A percentile compares a stretch with the other conserved stretches of the same genome.
Evolutionary conservation across 2,797 vertebrate species (phyloP).

Genomic region (Nasua narica): DNA sequence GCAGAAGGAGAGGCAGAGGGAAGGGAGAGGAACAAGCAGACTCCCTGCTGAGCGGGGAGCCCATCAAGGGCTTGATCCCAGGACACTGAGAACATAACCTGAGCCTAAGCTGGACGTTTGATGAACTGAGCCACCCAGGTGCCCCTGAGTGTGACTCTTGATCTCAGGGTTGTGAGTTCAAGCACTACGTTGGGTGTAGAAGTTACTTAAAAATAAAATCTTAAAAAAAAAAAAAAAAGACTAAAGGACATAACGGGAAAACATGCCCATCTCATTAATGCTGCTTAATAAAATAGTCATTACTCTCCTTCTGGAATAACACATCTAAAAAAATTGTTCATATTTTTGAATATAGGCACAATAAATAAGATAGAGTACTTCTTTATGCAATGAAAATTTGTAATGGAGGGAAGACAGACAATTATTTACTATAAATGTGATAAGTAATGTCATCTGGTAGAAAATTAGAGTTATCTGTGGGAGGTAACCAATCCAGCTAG

Average conservation of each 20-base stretch:
- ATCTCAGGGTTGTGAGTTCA: not conserved
- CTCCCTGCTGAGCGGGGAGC: not conserved
- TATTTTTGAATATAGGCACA: not conserved
- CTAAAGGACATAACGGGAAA: not conserved
- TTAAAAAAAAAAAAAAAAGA: not conserved
- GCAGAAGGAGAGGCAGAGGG: not conserved
- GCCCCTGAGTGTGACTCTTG: not conserved
- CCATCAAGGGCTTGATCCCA: not conserved
- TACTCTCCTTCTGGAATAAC: not conserved
- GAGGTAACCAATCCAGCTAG: not conserved
- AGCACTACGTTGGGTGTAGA: not conserved
- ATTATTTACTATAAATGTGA: not conserved
- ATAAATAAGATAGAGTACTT: not conserved
- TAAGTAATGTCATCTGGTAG: not conserved
- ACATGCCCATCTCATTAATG: not conserved
- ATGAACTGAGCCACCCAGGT: not conserved
- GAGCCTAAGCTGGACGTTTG: not conserved
- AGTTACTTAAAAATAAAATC: not conserved
- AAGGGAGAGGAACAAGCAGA: not conserved
- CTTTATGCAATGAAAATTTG: not conserved
- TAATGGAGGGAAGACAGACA: not conserved
- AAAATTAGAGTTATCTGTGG: not conserved
- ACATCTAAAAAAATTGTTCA: not conserved
- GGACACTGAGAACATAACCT: not conserved
- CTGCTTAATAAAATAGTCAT: not conserved